A percentile compares a stretch with the other conserved stretches of the same genome.
phyloP scores from a whole-genome alignment of 2,888 invertebrate species.

The Chloroclysta siterata region DNA sequence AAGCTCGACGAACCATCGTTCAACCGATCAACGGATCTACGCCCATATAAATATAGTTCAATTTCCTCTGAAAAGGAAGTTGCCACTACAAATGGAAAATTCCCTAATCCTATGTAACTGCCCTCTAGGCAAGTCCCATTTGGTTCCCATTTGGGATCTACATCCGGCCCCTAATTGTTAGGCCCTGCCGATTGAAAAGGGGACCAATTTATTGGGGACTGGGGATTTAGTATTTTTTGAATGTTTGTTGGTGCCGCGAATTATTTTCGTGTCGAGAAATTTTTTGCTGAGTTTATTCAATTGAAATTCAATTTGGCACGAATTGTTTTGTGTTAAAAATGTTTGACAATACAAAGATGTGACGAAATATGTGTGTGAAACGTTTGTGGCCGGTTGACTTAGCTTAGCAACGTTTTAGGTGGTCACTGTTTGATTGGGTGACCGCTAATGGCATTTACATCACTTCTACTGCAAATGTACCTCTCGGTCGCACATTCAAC shows the following conservation, averaged over 20 bases:
- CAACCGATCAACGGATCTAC: conserved; percentile 1
- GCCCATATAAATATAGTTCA: conserved; percentile 12
- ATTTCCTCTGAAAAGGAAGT: conserved; percentile 22
- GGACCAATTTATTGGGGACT: conserved; percentile 51
- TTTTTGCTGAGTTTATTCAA: not conserved
- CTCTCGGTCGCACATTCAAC: too few species aligned
- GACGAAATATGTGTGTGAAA: too few species aligned
- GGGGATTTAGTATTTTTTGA: conserved; percentile 46
- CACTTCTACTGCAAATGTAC: too few species aligned
- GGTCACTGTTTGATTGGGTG: too few species aligned
- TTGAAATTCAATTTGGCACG: not conserved
- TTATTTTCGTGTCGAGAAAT: conserved; percentile 31
- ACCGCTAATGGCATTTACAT: too few species aligned
- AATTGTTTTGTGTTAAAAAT: too few species aligned
- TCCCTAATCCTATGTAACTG: conserved; percentile 47
- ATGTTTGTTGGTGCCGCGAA: conserved; percentile 39
- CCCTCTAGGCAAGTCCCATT: conserved; percentile 43
- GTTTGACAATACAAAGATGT: too few species aligned
- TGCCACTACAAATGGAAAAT: conserved; percentile 35
- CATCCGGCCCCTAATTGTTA: conserved; percentile 57
- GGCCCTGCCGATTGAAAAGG: conserved; percentile 51
- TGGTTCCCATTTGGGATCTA: conserved; percentile 55
- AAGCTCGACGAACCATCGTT: conserved; percentile 15
- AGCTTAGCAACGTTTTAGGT: too few species aligned
- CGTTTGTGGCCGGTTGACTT: too few species aligned